Percentiles rank a stretch among this genome's conserved stretches.
phyloP scores from a whole-genome alignment of 2,797 vertebrate species.

The Anableps anableps region DNA sequence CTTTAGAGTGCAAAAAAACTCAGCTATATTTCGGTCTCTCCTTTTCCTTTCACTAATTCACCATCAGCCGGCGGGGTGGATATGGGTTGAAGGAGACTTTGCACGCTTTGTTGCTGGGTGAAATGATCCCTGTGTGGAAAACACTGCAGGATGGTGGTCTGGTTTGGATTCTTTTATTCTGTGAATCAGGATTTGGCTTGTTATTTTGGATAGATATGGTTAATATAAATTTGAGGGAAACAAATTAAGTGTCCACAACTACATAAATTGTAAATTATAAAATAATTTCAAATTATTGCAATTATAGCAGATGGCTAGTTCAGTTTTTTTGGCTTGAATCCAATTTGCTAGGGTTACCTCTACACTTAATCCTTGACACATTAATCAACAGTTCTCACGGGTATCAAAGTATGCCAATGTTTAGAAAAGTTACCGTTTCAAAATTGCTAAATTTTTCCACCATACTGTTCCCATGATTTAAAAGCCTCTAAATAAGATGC shows the following conservation, averaged over 20 bases:
- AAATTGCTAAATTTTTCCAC: not conserved
- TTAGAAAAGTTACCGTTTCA: not conserved
- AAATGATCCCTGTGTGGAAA: conserved; percentile 58
- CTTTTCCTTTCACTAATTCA: not conserved
- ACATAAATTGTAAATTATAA: not conserved
- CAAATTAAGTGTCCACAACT: not conserved
- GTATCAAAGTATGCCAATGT: not conserved
- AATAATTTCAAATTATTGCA: not conserved
- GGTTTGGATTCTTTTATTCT: conserved; percentile 34
- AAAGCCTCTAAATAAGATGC: not conserved
- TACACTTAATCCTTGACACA: not conserved
- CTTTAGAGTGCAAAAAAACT: not conserved
- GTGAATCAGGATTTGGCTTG: conserved; percentile 6
- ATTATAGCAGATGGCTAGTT: not conserved
- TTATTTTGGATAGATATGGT: not conserved
- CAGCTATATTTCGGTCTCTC: not conserved
- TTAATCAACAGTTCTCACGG: not conserved
- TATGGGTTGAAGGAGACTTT: conserved; percentile 38
- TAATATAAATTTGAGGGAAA: not conserved
- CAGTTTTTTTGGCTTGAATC: not conserved
- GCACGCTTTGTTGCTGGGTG: conserved; percentile 73
- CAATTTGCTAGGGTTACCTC: not conserved
- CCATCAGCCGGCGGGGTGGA: not conserved
- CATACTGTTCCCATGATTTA: not conserved
- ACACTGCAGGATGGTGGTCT: conserved; percentile 53